These are phyloP conservation scores for Lasioglossum lativentre DNA, from an alignment of 2,888 invertebrate genomes.

Conservation along the genomic window DNA sequence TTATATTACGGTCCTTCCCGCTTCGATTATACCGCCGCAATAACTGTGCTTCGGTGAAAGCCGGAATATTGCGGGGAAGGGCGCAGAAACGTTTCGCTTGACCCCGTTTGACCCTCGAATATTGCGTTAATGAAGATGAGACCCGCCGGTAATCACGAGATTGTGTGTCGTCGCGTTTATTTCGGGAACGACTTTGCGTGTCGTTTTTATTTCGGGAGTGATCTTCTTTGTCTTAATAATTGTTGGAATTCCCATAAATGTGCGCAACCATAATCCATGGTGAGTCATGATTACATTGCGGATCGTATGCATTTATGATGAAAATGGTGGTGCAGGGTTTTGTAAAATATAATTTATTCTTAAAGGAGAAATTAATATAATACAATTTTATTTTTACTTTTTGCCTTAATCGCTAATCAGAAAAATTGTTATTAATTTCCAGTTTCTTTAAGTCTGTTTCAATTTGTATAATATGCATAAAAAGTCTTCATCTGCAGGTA, in stretches of 20 bases:
- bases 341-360: not conserved
- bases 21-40: conserved; percentile 34
- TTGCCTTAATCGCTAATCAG: not conserved
- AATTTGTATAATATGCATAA: not conserved
- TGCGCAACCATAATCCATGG: not conserved
- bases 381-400: not conserved
- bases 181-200: not conserved
- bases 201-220: not conserved
- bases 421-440: not conserved
- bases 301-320: not conserved
- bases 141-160: not conserved
- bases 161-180: not conserved
- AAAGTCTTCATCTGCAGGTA: not conserved
- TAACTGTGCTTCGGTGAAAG: conserved; percentile 21
- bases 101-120: not conserved
- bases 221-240: not conserved
- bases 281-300: not conserved
- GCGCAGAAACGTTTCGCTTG: not conserved
- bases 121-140: conserved; percentile 17
- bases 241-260: not conserved
- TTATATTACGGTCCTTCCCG: conserved; percentile 32
- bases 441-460: not conserved
- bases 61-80: not conserved
- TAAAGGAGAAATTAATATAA: not conserved
- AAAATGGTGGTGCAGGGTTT: not conserved